Conservation (phyloP, 2,888 invertebrate genomes). For the Chrysolina haemoptera region DNA sequence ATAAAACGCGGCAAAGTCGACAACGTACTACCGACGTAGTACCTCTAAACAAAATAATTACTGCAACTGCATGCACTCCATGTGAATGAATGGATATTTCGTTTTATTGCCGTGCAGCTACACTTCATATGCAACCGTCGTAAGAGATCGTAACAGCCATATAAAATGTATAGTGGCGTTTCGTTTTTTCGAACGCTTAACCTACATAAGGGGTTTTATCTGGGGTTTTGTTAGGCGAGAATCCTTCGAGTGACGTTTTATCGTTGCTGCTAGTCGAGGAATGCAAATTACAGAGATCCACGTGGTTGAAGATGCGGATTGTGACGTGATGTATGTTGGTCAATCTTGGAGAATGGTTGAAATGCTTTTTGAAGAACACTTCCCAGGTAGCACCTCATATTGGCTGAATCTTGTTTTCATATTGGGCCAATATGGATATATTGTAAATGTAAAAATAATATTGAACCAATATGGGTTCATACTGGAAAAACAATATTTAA, state of each 20-base stretch:
- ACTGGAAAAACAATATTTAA: too few species aligned
- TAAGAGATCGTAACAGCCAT: constrained; percentile 40
- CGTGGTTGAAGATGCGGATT: too few species aligned
- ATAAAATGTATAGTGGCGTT: constrained; percentile 24
- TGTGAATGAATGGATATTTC: constrained; percentile 43
- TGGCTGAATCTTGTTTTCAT: too few species aligned
- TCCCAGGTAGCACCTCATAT: too few species aligned
- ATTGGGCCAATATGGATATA: too few species aligned
- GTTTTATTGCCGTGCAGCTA: constrained; percentile 44
- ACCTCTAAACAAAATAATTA: constrained; percentile 48
- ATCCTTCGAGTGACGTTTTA: background rate
- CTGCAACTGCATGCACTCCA: constrained; percentile 16
- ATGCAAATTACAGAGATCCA: too few species aligned
- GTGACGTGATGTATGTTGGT: too few species aligned
- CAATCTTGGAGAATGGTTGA: too few species aligned
- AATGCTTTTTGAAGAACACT: too few species aligned
- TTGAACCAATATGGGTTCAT: too few species aligned
- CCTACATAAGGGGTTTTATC: constrained; percentile 28
- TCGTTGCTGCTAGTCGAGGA: background rate
- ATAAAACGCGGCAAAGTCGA: constrained; percentile 35
- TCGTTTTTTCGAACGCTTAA: constrained; percentile 13
- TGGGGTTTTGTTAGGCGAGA: constrained; percentile 16
- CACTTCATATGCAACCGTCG: constrained; percentile 45
- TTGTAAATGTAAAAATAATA: too few species aligned
- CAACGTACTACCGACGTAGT: constrained; percentile 27